These are phyloP conservation scores for Heliconius sara DNA, from an alignment of 2,888 invertebrate genomes.

Conservation along the genomic window DNA sequence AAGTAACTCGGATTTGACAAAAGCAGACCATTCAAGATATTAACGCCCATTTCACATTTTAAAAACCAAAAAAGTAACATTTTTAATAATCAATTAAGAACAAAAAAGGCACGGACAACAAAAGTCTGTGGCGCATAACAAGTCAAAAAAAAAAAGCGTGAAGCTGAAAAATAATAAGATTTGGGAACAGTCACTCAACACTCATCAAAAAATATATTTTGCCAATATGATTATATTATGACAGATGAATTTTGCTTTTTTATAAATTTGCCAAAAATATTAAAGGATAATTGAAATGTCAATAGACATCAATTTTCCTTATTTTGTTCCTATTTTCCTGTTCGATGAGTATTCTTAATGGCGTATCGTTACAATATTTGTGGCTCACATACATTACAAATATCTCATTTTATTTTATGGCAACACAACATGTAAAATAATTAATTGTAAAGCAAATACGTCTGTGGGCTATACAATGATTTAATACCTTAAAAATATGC, in stretches of 20 bases:
- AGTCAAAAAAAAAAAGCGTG: too few relatives aligned
- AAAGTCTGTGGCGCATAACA: too few relatives aligned
- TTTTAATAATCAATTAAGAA: too few relatives aligned
- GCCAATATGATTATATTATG: not conserved
- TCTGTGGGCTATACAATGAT: too few relatives aligned
- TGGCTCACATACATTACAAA: conserved; percentile 13
- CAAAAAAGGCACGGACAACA: too few relatives aligned
- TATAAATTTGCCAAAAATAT: not conserved
- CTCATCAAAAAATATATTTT: not conserved
- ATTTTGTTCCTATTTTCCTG: conserved; percentile 4
- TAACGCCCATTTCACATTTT: too few relatives aligned
- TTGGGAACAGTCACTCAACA: not conserved
- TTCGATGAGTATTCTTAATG: conserved; percentile 8
- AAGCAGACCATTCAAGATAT: too few relatives aligned
- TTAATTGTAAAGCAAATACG: not conserved
- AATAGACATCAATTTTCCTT: not conserved
- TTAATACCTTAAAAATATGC: too few relatives aligned
- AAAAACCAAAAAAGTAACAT: too few relatives aligned
- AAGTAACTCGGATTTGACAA: too few relatives aligned
- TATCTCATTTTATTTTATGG: not conserved
- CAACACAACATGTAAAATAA: not conserved
- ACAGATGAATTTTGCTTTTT: not conserved
- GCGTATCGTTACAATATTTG: not conserved
- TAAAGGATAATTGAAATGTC: not conserved
- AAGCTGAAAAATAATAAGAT: too few relatives aligned